phyloP scores from a whole-genome alignment of 2,113 vertebrate species.

The Rynchops niger region DNA sequence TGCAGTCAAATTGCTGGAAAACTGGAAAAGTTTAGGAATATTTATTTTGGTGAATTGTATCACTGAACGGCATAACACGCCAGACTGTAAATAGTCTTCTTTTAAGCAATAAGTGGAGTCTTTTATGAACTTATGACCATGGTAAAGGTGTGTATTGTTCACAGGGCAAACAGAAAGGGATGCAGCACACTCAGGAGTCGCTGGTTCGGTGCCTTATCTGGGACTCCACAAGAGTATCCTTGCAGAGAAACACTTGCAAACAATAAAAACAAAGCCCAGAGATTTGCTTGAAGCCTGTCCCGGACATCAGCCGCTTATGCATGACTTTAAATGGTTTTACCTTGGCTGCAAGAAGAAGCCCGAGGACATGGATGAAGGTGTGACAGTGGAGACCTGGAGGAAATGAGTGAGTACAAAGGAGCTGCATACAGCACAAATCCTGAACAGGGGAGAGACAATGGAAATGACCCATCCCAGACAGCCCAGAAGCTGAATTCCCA shows the following conservation, averaged over 20 bases:
- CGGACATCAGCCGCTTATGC: background rate
- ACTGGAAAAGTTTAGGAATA: background rate
- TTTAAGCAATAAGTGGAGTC: background rate
- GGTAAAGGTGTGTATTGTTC: background rate
- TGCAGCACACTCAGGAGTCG: background rate
- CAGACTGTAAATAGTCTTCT: background rate
- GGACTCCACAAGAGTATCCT: background rate
- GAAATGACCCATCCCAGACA: background rate
- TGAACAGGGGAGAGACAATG: background rate
- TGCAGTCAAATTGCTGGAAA: background rate
- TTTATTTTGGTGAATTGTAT: background rate
- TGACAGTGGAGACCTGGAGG: background rate
- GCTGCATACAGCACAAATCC: background rate
- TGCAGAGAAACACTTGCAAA: background rate
- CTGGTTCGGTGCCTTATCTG: accelerated
- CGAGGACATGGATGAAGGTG: background rate
- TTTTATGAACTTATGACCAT: background rate
- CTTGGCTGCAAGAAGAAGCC: background rate
- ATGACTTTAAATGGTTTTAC: background rate
- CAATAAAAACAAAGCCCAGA: background rate
- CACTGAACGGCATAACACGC: background rate
- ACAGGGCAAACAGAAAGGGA: background rate
- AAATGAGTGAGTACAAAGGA: background rate
- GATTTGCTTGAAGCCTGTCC: background rate
- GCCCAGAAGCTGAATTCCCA: background rate